phyloP scores from a whole-genome alignment of 2,888 invertebrate genomes.

The Spisula solida region DNA sequence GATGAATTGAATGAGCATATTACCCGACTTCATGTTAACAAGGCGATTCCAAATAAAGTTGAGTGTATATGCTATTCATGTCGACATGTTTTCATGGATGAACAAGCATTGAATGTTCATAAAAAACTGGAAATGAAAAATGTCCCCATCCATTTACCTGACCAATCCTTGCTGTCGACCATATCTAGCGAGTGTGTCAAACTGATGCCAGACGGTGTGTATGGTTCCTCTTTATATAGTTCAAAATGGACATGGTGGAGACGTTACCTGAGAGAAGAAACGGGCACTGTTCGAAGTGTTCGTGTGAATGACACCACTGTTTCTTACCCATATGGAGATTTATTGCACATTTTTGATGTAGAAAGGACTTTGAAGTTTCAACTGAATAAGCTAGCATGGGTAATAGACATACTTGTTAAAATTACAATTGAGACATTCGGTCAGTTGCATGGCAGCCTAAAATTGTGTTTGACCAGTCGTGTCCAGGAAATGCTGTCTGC shows the following conservation, averaged over 20 bases:
- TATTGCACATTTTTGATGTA: background rate
- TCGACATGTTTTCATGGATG: constrained; percentile 34
- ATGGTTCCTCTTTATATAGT: background rate
- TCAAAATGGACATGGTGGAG: background rate
- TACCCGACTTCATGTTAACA: background rate
- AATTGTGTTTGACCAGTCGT: background rate
- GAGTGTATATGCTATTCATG: constrained; percentile 26
- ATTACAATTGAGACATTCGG: background rate
- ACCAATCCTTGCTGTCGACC: background rate
- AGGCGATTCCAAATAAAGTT: background rate
- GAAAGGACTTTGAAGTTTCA: background rate
- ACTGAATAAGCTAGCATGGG: background rate
- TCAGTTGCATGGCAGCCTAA: background rate
- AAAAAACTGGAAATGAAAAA: background rate
- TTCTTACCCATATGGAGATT: background rate
- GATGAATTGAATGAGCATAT: constrained; percentile 20
- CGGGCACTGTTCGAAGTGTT: background rate
- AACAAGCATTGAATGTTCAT: constrained; percentile 15
- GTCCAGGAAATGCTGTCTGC: background rate
- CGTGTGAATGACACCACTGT: background rate
- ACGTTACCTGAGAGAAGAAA: background rate
- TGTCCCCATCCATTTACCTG: background rate
- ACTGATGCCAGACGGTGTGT: background rate
- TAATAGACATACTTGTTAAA: background rate
- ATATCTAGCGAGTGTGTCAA: background rate